Evolutionary conservation across 2,113 vertebrate genomes (phyloP).

Genomic region (Ictalurus furcatus): DNA sequence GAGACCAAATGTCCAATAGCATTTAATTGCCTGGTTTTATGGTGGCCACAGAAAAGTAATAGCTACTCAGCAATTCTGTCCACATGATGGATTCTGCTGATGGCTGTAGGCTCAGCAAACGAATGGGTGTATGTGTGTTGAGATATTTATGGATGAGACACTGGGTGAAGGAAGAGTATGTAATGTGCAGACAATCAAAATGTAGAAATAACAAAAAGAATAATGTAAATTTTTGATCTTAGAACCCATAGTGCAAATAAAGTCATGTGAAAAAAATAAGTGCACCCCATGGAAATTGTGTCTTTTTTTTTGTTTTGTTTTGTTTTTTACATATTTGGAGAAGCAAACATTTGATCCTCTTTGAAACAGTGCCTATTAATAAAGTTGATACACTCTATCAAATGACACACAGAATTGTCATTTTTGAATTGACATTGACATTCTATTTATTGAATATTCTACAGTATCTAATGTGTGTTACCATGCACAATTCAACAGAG

Average conservation of each 20-base stretch:
- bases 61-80: slow-evolving; percentile 79
- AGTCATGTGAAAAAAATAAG: background rate
- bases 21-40: slow-evolving; percentile 80
- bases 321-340: background rate
- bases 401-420: no score
- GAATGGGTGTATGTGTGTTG: slow-evolving; percentile 46
- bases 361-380: background rate
- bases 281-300: no score
- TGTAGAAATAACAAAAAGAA: background rate
- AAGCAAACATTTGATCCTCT: no score
- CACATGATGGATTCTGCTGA: slow-evolving; percentile 76
- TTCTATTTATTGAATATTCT: no score
- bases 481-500: background rate
- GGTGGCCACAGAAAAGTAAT: slow-evolving; percentile 70
- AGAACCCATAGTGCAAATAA: background rate
- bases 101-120: slow-evolving; percentile 63
- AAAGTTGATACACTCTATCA: no score
- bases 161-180: background rate
- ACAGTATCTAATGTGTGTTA: background rate
- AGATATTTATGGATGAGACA: slow-evolving; percentile 1
- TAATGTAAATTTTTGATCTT: background rate
- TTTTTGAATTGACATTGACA: no score
- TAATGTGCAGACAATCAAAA: background rate
- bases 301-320: background rate
- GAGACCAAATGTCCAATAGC: slow-evolving; percentile 70